These are phyloP conservation scores for Pterocles gutturalis DNA, from an alignment of 2,113 vertebrate species.

Conservation along the genomic window DNA sequence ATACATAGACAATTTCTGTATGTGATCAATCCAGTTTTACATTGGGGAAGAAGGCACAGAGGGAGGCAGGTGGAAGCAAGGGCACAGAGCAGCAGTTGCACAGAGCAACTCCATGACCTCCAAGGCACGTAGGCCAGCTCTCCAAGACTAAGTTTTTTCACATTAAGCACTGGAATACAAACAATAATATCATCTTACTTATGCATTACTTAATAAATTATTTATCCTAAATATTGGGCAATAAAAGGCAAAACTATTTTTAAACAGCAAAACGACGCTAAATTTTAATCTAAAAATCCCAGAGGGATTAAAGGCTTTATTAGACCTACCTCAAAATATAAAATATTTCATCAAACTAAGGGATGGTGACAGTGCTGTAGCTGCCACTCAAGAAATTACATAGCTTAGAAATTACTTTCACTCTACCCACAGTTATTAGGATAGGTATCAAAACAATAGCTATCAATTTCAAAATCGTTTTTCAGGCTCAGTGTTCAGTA, in stretches of 20 bases:
- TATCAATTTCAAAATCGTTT: not conserved
- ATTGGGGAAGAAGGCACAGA: fast-evolving
- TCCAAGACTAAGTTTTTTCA: not conserved
- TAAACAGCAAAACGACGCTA: not conserved
- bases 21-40: not conserved
- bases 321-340: not conserved
- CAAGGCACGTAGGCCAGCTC: not conserved
- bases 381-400: not conserved
- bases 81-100: not conserved
- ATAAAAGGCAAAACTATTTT: not conserved
- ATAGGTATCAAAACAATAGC: not conserved
- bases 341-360: not conserved
- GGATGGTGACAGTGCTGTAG: not conserved
- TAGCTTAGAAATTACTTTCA: not conserved
- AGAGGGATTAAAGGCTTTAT: not conserved
- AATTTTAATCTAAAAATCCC: not conserved
- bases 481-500: not conserved
- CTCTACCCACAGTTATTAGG: not conserved
- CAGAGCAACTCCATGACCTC: not conserved
- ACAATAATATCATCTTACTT: not conserved
- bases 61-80: not conserved
- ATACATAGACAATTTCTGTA: not conserved
- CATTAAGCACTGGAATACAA: not conserved
- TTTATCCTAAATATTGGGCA: not conserved
- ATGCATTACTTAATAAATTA: not conserved